These are phyloP conservation scores for Limnodromus scolopaceus DNA, from an alignment of 2,797 vertebrate species.

Conservation along the genomic window DNA sequence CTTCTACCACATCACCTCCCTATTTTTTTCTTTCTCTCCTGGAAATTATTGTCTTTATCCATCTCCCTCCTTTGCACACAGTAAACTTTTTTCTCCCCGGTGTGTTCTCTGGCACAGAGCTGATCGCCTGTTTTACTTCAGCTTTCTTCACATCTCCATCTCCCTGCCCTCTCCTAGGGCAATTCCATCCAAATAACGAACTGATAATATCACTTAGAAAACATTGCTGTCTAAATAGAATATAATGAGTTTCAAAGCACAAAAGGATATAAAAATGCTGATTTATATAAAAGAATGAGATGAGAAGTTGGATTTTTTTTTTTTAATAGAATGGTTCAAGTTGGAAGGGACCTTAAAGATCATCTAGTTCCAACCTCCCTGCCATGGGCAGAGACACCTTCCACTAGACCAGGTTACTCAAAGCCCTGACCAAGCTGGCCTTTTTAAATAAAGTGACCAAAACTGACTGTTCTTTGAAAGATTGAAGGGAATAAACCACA, in stretches of 20 bases:
- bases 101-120: background rate
- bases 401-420: background rate
- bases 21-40: background rate
- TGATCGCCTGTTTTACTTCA: background rate
- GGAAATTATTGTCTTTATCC: background rate
- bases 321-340: background rate
- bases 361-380: background rate
- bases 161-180: background rate
- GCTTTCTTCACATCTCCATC: background rate
- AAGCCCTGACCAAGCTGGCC: background rate
- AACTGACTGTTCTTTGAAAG: background rate
- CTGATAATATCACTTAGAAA: background rate
- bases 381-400: background rate
- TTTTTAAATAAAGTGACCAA: background rate
- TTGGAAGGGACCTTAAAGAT: background rate
- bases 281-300: background rate
- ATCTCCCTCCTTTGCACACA: background rate
- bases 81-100: background rate
- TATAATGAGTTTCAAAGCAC: background rate
- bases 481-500: background rate
- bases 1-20: background rate
- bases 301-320: background rate
- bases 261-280: background rate
- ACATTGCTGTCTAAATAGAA: background rate
- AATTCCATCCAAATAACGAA: background rate